Evolutionary conservation across 92 coral and sea anemone species (phyloP), one percentile per base, ranked within the genome.

Genomic region (Porites lobata): DNA sequence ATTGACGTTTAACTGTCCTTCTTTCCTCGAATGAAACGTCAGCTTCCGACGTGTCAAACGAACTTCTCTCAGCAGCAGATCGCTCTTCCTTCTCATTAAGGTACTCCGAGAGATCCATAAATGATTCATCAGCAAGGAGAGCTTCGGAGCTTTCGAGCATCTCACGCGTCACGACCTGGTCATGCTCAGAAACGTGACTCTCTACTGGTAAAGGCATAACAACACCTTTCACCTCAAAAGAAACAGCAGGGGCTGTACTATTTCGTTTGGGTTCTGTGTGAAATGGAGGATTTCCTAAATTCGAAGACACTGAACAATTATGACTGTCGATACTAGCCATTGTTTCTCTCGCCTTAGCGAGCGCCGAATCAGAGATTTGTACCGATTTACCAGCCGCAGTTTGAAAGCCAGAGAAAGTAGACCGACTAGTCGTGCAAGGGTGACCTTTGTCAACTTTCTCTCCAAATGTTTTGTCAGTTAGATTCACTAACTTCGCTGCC

Each of bases 361-460:
- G 86, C 1, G 96, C 91, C 54, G 92, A 95, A 68, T 96, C 90
- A 6, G 99, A 94, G 24, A 96, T 82, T 19, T 61, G 65, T 6
- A 93, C 91, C n/a, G 77, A 75, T 70, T 91, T 94, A 38, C 99
- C 98, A 50, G 89, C 78, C 1, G 95, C 99, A 7, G 96, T 96
- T 73, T 92, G 90, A 83, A 94, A 91, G 53, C 94, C 94, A 13
- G 88, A 72, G 38, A 87, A 72, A 15, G 26, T 53, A 9, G 50
- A 18, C 47, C 8, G 67, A 52, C 67, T 24, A 14, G 66, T 15
- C 15, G 17, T 54, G 26, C 57, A 59, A 14, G 63, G 14, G 9
- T 20, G 38, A 10, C 18, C 58, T 3, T 21, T 20, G 64, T 75
- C 47, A 5, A 15, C 64, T 9, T 75, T 59, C 54, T 77, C 68